A percentile compares a stretch with the other conserved stretches of the same genome.
Conservation (phyloP, 2,113 vertebrate species). For the Cygnus buccinator region DNA sequence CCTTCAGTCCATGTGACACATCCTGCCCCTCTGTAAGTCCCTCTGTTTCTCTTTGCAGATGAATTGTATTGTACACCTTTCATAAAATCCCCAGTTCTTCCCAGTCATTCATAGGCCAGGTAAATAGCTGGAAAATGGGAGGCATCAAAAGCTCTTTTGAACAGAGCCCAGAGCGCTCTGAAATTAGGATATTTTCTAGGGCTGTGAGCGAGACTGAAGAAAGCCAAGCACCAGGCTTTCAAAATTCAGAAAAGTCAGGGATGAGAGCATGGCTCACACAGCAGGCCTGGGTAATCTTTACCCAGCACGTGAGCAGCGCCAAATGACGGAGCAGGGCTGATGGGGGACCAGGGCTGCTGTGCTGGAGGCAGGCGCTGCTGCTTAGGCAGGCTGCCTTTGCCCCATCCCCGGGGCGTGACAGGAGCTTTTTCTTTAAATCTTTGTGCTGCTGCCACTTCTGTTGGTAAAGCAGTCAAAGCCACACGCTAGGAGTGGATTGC, state of each 20-base stretch:
- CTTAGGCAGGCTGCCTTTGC: not conserved
- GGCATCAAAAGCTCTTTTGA: not conserved
- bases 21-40: not conserved
- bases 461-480: not conserved
- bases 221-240: not conserved
- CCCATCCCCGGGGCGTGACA: not conserved
- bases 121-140: not conserved
- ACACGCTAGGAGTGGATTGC: rapidly evolving
- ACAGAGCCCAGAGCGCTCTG: not conserved
- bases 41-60: not conserved
- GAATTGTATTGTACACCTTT: not conserved
- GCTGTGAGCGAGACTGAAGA: not conserved
- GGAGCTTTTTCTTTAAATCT: not conserved
- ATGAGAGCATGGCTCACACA: not conserved
- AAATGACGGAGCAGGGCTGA: rapidly evolving
- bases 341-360: not conserved
- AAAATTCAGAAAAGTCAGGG: not conserved
- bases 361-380: not conserved
- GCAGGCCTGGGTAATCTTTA: not conserved
- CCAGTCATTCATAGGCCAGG: not conserved
- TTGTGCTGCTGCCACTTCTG: not conserved
- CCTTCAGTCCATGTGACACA: not conserved
- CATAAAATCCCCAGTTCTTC: not conserved
- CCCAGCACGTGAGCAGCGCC: not conserved
- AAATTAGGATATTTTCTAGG: not conserved